These are phyloP conservation scores for Ovis aries DNA, from an alignment of 2,113 vertebrate genomes.

Conservation along the genomic window DNA sequence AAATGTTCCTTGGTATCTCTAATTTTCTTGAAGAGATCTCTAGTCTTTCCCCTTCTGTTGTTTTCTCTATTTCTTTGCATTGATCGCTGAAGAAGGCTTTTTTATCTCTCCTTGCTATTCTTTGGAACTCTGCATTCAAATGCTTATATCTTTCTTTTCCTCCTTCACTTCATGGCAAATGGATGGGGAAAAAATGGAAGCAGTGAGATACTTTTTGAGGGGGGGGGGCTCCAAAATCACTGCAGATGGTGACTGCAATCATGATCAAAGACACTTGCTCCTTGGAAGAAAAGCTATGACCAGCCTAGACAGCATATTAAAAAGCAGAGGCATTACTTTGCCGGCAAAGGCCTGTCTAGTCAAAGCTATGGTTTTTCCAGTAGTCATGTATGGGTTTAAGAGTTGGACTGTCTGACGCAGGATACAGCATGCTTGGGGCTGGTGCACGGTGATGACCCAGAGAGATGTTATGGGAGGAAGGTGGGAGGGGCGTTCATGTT, in stretches of 20 bases:
- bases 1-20: too few relatives aligned
- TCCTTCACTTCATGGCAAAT: neutral
- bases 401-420: neutral
- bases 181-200: neutral
- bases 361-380: neutral
- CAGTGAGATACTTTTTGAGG: neutral
- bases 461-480: too few relatives aligned
- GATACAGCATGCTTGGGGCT: too few relatives aligned
- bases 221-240: neutral
- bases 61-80: too few relatives aligned
- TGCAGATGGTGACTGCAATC: neutral
- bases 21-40: too few relatives aligned
- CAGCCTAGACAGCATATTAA: neutral
- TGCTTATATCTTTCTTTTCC: too few relatives aligned
- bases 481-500: too few relatives aligned
- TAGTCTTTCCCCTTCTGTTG: too few relatives aligned
- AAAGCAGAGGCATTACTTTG: neutral
- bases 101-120: too few relatives aligned
- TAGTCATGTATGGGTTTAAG: neutral
- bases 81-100: too few relatives aligned
- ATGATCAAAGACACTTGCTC: neutral
- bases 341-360: neutral
- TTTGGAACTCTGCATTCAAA: too few relatives aligned
- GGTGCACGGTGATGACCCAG: too few relatives aligned
- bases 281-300: neutral